Conservation (phyloP, 2,888 invertebrate genomes). For the Deroplatys truncata region DNA sequence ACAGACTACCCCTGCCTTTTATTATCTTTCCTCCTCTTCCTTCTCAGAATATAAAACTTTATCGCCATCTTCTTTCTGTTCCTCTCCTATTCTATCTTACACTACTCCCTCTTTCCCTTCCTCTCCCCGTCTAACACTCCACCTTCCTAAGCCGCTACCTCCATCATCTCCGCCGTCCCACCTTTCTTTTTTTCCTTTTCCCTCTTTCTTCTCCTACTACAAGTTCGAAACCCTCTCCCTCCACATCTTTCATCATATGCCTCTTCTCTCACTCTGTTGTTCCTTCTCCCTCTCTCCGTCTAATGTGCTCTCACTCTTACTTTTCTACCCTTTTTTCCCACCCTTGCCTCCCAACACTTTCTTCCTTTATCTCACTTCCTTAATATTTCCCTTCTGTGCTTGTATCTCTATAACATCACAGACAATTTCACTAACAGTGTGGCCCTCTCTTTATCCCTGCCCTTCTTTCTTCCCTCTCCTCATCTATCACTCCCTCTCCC, state of each 20-base stretch:
- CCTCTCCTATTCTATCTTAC: not conserved
- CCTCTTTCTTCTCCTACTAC: not conserved
- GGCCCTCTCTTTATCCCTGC: not conserved
- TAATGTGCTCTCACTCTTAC: not conserved
- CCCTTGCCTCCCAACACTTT: not conserved
- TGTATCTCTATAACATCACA: too few relatives aligned
- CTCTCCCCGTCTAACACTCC: not conserved
- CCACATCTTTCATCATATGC: not conserved
- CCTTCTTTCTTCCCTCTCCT: not conserved
- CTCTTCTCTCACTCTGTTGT: not conserved
- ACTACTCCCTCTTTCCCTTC: not conserved
- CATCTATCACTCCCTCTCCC: not conserved
- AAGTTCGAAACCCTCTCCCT: not conserved
- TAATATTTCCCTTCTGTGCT: not conserved
- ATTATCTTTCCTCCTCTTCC: too few relatives aligned
- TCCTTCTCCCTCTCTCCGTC: not conserved
- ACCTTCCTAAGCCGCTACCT: too few relatives aligned
- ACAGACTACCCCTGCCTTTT: too few relatives aligned
- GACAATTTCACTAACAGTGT: too few relatives aligned
- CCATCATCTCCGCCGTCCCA: not conserved
- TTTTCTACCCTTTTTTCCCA: not conserved
- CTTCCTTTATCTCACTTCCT: not conserved
- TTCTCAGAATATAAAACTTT: too few relatives aligned
- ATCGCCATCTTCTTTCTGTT: not conserved
- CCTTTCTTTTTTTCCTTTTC: not conserved